These are phyloP conservation scores for Lycophotia porphyrea DNA, from an alignment of 2,888 invertebrate genomes.

Conservation along the genomic window DNA sequence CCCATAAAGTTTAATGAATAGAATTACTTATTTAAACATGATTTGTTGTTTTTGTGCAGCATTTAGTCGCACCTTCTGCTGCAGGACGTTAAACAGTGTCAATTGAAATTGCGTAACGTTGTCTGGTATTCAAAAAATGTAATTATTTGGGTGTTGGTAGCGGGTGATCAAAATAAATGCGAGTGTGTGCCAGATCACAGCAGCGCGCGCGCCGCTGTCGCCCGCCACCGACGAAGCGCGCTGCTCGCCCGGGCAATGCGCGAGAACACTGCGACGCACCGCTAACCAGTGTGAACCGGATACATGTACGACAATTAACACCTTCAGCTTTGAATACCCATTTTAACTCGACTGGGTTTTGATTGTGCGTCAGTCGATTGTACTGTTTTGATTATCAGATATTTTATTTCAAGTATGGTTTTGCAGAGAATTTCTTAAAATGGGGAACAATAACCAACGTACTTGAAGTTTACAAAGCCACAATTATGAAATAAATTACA, in stretches of 20 bases:
- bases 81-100: slow-evolving; percentile 69
- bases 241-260: slow-evolving; percentile 65
- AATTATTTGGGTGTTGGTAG: slow-evolving; percentile 81
- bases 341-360: slow-evolving; percentile 18
- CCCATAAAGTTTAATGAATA: slow-evolving; percentile 17
- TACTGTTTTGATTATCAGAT: not conserved
- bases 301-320: slow-evolving; percentile 55
- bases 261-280: slow-evolving; percentile 44
- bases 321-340: slow-evolving; percentile 48
- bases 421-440: not conserved
- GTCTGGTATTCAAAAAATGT: slow-evolving; percentile 87
- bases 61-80: slow-evolving; percentile 22
- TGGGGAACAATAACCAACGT: not conserved
- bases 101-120: slow-evolving; percentile 77
- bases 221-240: slow-evolving; percentile 32
- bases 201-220: slow-evolving; percentile 40
- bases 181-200: slow-evolving; percentile 77
- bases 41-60: slow-evolving; percentile 14
- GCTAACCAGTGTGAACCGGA: slow-evolving; percentile 55
- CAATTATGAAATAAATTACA: no score
- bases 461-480: not conserved
- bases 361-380: slow-evolving; percentile 4
- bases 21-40: slow-evolving; percentile 12
- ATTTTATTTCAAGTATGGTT: not conserved
- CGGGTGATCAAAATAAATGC: slow-evolving; percentile 83